Percentiles rank a stretch among this genome's conserved stretches.
Evolutionary conservation across 2,797 vertebrate species (phyloP).

Genomic region (Silurus aristotelis): DNA sequence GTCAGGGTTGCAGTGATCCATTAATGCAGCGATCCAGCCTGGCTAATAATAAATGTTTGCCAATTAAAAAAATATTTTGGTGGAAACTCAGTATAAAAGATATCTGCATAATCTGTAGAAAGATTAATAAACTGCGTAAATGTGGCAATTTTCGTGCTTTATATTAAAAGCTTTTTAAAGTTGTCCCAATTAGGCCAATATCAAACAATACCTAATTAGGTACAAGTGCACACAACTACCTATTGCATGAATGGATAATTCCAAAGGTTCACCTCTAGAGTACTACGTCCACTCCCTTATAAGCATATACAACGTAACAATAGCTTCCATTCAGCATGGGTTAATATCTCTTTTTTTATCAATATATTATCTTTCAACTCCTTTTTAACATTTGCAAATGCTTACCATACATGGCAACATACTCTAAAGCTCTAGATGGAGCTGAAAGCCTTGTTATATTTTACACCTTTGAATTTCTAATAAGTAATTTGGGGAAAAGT

Average conservation of each 20-base stretch:
- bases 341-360: neutral
- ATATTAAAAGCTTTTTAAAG: neutral
- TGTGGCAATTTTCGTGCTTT: neutral
- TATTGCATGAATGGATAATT: neutral
- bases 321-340: neutral
- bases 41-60: neutral
- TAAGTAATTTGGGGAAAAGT: neutral
- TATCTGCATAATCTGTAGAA: neutral
- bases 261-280: neutral
- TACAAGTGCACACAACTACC: neutral
- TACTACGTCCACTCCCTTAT: neutral
- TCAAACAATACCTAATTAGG: neutral
- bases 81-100: neutral
- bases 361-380: neutral
- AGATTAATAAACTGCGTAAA: neutral
- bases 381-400: constrained; percentile 13
- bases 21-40: neutral
- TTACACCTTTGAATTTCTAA: neutral
- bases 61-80: neutral
- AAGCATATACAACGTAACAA: neutral
- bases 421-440: neutral
- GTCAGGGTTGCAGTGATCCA: neutral
- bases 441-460: neutral
- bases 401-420: neutral
- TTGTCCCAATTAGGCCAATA: neutral